A percentile compares a stretch with the other conserved stretches of the same genome.
These are phyloP conservation scores for Syngnathus floridae DNA, from an alignment of 2,113 vertebrate genomes.

Conservation along the genomic window DNA sequence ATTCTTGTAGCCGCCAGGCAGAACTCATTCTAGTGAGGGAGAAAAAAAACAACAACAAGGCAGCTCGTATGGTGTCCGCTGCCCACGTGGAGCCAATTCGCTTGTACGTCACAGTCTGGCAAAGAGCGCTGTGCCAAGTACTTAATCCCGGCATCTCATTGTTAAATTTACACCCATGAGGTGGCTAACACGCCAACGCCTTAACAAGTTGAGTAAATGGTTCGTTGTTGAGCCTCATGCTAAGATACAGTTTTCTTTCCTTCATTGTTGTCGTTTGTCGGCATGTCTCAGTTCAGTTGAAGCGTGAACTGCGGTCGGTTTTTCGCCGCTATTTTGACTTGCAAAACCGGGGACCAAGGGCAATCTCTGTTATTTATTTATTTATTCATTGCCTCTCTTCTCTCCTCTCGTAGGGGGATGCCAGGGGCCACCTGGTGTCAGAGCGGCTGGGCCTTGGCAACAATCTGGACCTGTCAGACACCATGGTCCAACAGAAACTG, in stretches of 20 bases:
- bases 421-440: slow-evolving; percentile 79
- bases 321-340: background rate
- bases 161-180: background rate
- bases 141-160: background rate
- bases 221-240: background rate
- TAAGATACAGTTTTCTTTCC: background rate
- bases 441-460: slow-evolving; percentile 84
- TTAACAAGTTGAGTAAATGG: too few relatives aligned
- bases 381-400: background rate
- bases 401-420: slow-evolving; percentile 77
- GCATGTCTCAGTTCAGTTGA: background rate
- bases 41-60: too few relatives aligned
- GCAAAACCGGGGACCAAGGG: background rate
- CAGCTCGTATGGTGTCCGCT: background rate
- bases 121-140: background rate
- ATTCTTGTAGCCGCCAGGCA: background rate
- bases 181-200: background rate
- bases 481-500: slow-evolving; percentile 92
- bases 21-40: background rate
- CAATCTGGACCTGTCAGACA: slow-evolving; percentile 89
- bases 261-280: background rate
- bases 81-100: background rate
- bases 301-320: background rate
- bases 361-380: background rate
- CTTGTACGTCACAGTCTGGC: background rate